phyloP scores from a whole-genome alignment of 2,797 vertebrate species.

The Phrynocephalus guinanensis region DNA sequence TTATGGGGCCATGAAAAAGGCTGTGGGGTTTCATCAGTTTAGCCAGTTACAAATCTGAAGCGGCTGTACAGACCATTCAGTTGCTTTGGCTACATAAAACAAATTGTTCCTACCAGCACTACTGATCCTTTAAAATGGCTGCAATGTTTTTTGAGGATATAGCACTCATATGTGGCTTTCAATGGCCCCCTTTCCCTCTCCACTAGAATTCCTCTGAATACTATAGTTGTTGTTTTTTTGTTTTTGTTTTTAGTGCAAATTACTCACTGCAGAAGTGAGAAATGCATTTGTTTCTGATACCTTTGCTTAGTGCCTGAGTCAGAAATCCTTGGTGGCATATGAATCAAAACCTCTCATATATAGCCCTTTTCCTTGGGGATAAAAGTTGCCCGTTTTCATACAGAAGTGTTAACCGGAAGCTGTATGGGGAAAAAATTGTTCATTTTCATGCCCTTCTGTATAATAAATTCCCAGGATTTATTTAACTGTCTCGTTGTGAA shows the following conservation, averaged over 20 bases:
- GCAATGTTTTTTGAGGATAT: not conserved
- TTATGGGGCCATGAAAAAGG: not conserved
- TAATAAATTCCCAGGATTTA: not conserved
- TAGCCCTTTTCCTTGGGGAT: not conserved
- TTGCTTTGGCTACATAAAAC: not conserved
- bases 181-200: no score
- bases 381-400: not conserved
- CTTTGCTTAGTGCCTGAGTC: not conserved
- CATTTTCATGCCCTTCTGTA: not conserved
- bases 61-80: not conserved
- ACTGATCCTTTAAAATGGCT: not conserved
- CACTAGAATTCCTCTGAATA: not conserved
- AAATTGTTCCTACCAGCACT: not conserved
- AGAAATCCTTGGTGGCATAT: not conserved
- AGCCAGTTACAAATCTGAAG: not conserved
- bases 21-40: no score
- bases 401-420: not conserved
- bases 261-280: not conserved
- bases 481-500: slow-evolving; percentile 1
- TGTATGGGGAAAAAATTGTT: not conserved
- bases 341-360: not conserved
- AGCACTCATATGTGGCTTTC: no score
- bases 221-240: not conserved
- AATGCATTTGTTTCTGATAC: not conserved
- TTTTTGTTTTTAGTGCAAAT: not conserved